Evolutionary conservation across 2,888 invertebrate genomes (phyloP), one percentile per base, ranked within the genome.

Genomic region (Polyommatus iphigenia): DNA sequence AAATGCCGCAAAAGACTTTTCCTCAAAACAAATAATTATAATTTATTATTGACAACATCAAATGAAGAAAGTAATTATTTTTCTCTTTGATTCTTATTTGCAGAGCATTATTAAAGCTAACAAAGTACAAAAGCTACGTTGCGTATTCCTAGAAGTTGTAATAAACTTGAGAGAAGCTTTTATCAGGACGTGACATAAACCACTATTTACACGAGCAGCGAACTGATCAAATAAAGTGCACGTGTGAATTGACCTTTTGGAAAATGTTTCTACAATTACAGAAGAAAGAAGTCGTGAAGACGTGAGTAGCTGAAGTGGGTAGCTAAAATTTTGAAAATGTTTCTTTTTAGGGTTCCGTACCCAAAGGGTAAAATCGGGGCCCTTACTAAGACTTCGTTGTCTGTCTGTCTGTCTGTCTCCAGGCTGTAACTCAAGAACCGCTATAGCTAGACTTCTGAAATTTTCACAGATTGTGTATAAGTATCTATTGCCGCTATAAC

Each of bases 181-280:
- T 59, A 59, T 59, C 62, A 24, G 62, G 13, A 24, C 24, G 62
- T 24, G 13, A 24, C 24, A 24, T 62, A 24, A 62, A 24, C 24
- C 62, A 24, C 62, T 62, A 24, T 62, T 62, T 13, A 62, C 62
- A 62, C 62, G 62, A 59, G 59, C 59, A 24, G 13, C 62, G 24
- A 13, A 24, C 10, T 62, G 62, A 24, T 62, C 24, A 62, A 62
- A 24, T 24, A 24, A 24, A 62, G 62, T 62, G 24, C 62, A 62
- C 62, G 62, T 62, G 62, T 62, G 62, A 62, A 62, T 24, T 62
- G 62, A 13, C 24, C 62, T 8, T 24, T 62, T 62, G 20, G 3
- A 20, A 59, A 59, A 59, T 59, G 59, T 59, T 62, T 24, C 3
- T 20, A 10, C 8, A 24, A 20, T 24, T 20, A 10, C 18, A 18